Percentiles rank a stretch among this genome's conserved stretches.
These are phyloP conservation scores for Sylvicola fuscatus DNA, from an alignment of 2,888 invertebrate species.

Conservation along the genomic window DNA sequence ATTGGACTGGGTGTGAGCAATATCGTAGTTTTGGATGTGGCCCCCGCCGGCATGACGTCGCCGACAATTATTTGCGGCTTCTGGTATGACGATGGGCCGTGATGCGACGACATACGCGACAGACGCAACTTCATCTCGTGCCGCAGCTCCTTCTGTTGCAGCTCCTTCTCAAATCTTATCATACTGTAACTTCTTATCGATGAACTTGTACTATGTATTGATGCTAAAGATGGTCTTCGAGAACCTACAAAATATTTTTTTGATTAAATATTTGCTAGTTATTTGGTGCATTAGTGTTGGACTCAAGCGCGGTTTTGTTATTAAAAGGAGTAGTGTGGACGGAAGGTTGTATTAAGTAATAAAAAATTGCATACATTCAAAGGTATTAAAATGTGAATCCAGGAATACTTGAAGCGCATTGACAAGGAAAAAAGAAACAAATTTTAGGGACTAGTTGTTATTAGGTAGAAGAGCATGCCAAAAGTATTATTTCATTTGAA, in stretches of 20 bases:
- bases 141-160: constrained; percentile 61
- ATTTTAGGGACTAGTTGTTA: no score
- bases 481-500: no score
- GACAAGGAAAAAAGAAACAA: no score
- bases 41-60: constrained; percentile 21
- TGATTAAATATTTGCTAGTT: not conserved
- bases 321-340: no score
- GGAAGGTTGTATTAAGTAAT: not conserved
- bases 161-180: constrained; percentile 56
- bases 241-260: constrained; percentile 42
- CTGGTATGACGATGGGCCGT: constrained; percentile 29
- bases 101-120: constrained; percentile 37
- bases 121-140: constrained; percentile 56
- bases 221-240: constrained; percentile 70
- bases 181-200: constrained; percentile 68
- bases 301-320: no score
- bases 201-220: constrained; percentile 65
- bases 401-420: no score
- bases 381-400: no score
- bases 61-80: constrained; percentile 27
- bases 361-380: not conserved
- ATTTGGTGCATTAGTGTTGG: no score
- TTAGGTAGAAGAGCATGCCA: no score
- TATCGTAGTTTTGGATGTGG: constrained; percentile 14
- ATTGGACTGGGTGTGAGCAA: constrained; percentile 50